Evolutionary conservation across 2,113 vertebrate species (phyloP).

Genomic region (Apteryx owenii): DNA sequence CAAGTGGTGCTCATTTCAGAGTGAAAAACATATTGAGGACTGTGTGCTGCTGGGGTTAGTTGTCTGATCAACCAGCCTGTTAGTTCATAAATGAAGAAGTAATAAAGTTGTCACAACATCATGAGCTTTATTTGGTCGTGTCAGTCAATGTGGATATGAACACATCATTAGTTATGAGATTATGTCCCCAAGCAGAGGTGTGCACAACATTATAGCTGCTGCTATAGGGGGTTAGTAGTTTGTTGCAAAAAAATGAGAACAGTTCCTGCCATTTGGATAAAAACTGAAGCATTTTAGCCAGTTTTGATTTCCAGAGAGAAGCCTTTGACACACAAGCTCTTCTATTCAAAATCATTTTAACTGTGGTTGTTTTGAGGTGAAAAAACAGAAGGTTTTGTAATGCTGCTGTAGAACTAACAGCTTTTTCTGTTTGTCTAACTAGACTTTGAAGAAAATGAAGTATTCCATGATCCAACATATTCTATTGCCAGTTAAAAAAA

Average conservation of each 20-base stretch:
- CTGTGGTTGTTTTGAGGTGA: neutral
- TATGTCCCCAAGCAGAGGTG: neutral
- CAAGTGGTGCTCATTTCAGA: neutral
- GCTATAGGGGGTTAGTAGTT: neutral
- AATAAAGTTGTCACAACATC: neutral
- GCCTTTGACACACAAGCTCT: neutral
- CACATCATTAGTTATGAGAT: neutral
- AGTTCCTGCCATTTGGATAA: neutral
- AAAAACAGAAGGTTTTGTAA: neutral
- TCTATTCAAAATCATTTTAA: neutral
- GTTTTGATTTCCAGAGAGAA: neutral
- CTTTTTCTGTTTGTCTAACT: neutral
- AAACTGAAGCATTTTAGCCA: neutral
- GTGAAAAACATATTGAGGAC: accelerated
- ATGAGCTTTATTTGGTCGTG: neutral
- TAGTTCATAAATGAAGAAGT: neutral
- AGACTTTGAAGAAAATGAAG: neutral
- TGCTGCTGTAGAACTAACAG: neutral
- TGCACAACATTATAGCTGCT: neutral
- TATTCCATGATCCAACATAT: neutral
- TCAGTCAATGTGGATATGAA: neutral
- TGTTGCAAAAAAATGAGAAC: neutral
- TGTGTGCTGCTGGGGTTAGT: neutral
- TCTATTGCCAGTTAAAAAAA: neutral
- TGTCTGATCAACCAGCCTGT: too few species aligned